These are phyloP conservation scores for Rynchops niger DNA, from an alignment of 2,113 vertebrate genomes.

Conservation along the genomic window DNA sequence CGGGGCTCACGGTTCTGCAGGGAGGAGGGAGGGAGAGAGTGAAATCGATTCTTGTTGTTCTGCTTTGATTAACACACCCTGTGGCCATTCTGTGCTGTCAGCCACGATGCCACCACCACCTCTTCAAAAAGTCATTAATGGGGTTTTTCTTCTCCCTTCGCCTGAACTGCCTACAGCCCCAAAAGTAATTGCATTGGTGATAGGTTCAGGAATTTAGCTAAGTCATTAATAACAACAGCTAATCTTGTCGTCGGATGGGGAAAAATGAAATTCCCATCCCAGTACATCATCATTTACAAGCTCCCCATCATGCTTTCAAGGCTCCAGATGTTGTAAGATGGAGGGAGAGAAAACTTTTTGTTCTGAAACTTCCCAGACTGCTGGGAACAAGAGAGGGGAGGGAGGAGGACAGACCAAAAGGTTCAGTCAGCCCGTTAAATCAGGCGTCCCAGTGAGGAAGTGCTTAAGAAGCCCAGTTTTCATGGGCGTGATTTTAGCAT, in stretches of 20 bases:
- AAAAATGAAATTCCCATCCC: constrained; percentile 26
- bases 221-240: constrained; percentile 56
- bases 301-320: background rate
- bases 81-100: constrained; percentile 11
- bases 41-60: constrained; percentile 37
- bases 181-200: constrained; percentile 47
- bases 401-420: background rate
- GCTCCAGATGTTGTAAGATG: background rate
- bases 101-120: constrained; percentile 46
- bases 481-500: background rate
- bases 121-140: constrained; percentile 50
- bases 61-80: constrained; percentile 52
- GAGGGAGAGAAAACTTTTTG: background rate
- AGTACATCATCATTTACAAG: constrained; percentile 18
- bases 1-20: constrained; percentile 92
- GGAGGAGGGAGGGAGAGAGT: constrained; percentile 26
- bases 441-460: background rate
- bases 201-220: constrained; percentile 55
- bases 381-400: background rate
- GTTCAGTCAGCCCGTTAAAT: background rate
- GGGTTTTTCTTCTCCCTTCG: constrained; percentile 6
- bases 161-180: constrained; percentile 39
- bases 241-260: background rate
- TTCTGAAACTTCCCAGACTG: background rate
- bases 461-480: background rate